Evolutionary conservation across 2,888 invertebrate genomes (phyloP).

Genomic region (Platynereis dumerilii): DNA sequence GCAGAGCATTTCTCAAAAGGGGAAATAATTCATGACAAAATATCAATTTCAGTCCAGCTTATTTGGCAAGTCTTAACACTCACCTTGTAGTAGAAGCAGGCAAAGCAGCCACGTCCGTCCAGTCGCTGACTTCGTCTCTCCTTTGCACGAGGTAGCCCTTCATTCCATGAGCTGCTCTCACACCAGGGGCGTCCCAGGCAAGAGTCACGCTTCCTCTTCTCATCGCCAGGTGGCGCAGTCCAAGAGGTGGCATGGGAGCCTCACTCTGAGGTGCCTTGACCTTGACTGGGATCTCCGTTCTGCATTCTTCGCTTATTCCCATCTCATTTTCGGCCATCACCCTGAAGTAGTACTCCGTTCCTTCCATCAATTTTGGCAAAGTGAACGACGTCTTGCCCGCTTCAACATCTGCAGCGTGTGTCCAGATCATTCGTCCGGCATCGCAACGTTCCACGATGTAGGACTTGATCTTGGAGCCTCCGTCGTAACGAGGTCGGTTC

Average conservation of each 20-base stretch:
- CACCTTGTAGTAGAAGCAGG: constrained; percentile 29
- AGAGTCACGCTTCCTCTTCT: constrained; percentile 53
- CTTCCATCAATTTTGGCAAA: constrained; percentile 72
- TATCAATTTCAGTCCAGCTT: too few relatives aligned
- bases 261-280: constrained; percentile 66
- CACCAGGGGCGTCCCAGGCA: constrained; percentile 75
- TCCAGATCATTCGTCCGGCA: constrained; percentile 39
- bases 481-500: constrained; percentile 81
- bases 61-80: too few relatives aligned
- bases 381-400: constrained; percentile 41
- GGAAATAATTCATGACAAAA: too few relatives aligned
- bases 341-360: constrained; percentile 84
- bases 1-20: too few relatives aligned
- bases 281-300: constrained; percentile 75
- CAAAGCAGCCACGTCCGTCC: constrained; percentile 34
- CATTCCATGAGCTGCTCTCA: constrained; percentile 29
- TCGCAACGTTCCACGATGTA: constrained; percentile 45
- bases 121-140: constrained; percentile 40
- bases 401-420: constrained; percentile 43
- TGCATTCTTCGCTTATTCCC: constrained; percentile 81
- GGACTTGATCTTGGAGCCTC: constrained; percentile 74
- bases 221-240: constrained; percentile 53
- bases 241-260: not conserved
- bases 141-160: constrained; percentile 57
- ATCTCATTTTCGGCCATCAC: constrained; percentile 85